These are phyloP conservation scores for Leucoptera coffeella DNA, from an alignment of 2,888 invertebrate species.

Conservation along the genomic window DNA sequence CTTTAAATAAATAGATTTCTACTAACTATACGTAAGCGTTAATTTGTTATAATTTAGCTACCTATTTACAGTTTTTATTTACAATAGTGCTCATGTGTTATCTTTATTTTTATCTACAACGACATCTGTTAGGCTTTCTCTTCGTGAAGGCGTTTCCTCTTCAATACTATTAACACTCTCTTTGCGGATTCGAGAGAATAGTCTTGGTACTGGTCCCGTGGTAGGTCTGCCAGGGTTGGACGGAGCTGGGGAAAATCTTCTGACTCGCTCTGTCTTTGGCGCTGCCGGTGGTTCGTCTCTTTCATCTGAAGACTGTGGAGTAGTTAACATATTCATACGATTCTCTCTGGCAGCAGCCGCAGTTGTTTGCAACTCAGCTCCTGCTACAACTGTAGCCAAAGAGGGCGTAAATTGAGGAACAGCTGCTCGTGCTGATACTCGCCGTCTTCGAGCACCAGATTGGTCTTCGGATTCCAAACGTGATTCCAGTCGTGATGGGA, in stretches of 20 bases:
- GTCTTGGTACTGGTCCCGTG: conserved; percentile 32
- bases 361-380: conserved; percentile 34
- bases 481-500: conserved; percentile 13
- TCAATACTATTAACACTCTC: conserved; percentile 19
- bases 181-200: conserved; percentile 35
- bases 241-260: conserved; percentile 39
- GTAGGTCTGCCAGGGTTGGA: conserved; percentile 20
- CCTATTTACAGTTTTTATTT: conserved; percentile 18
- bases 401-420: conserved; percentile 39
- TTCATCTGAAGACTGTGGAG: conserved; percentile 39
- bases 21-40: not conserved
- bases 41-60: not conserved
- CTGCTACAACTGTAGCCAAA: conserved; percentile 38
- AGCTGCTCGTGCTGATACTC: conserved; percentile 33
- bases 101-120: conserved; percentile 44
- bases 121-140: conserved; percentile 41
- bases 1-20: not conserved
- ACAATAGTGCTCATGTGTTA: conserved; percentile 40
- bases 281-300: conserved; percentile 16
- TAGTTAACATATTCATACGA: conserved; percentile 28
- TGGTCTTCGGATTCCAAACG: conserved; percentile 16
- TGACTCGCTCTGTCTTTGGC: conserved; percentile 19
- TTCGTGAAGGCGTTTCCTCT: conserved; percentile 24
- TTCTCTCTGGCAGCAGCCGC: conserved; percentile 35
- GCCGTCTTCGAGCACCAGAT: conserved; percentile 25